Evolutionary conservation across 1,140 invertebrate species (phyloP).

Genomic region (Drosophila tani): DNA sequence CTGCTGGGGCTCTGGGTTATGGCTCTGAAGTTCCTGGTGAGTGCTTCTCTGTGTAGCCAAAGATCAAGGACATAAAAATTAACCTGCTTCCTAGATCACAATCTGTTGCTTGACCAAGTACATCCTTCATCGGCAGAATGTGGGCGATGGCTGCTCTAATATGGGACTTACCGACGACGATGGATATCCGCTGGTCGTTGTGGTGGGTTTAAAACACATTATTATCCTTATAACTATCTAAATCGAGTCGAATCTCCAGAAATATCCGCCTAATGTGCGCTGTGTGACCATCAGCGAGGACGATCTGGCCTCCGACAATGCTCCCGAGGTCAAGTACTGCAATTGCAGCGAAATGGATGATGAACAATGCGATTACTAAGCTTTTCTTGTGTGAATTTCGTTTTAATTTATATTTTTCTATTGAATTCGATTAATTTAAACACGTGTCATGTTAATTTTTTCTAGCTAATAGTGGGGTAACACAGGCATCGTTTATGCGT

Average conservation of each 20-base stretch:
- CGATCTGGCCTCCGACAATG: constrained; percentile 63
- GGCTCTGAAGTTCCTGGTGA: constrained; percentile 69
- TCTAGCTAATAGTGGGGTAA: neutral
- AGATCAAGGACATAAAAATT: neutral
- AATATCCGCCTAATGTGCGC: constrained; percentile 66
- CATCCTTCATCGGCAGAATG: constrained; percentile 58
- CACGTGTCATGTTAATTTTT: neutral
- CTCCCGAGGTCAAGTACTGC: constrained; percentile 55
- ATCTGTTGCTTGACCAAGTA: constrained; percentile 72
- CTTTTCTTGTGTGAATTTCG: neutral
- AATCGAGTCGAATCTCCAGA: constrained; percentile 2
- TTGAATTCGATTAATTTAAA: neutral
- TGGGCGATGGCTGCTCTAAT: constrained; percentile 53
- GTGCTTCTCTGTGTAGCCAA: constrained; percentile 1
- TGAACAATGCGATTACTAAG: constrained; percentile 36
- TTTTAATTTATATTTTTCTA: constrained; percentile 38
- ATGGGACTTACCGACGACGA: constrained; percentile 62
- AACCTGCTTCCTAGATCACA: constrained; percentile 41
- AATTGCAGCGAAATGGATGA: constrained; percentile 47
- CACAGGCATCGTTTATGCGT: neutral
- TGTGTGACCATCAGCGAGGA: constrained; percentile 61
- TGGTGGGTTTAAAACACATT: constrained; percentile 30
- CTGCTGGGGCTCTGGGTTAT: constrained; percentile 47
- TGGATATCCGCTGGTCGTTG: constrained; percentile 67
- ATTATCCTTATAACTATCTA: neutral